Conservation (phyloP, 2,113 vertebrate genomes). For the Carassius carassius region DNA sequence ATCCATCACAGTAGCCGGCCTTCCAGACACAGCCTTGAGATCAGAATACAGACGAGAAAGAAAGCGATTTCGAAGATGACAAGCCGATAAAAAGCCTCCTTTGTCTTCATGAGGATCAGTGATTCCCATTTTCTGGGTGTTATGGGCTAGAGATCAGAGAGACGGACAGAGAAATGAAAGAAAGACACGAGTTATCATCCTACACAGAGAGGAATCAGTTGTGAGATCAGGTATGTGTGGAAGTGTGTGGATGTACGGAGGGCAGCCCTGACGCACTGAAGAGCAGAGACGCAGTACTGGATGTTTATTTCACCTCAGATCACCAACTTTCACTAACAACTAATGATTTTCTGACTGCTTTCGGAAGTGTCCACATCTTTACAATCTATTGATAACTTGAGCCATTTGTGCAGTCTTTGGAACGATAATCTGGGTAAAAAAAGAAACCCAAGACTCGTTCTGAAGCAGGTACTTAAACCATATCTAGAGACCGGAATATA, state of each 20-base stretch:
- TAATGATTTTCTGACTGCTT: background rate
- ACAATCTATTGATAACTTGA: background rate
- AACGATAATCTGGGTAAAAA: background rate
- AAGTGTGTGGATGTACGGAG: background rate
- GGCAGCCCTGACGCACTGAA: background rate
- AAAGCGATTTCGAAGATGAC: background rate
- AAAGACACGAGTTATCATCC: background rate
- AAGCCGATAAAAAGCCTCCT: slow-evolving; percentile 9
- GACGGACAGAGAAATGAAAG: background rate
- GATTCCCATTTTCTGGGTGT: background rate
- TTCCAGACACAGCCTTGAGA: background rate
- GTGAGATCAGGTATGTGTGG: background rate
- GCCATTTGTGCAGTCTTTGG: background rate
- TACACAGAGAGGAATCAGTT: background rate
- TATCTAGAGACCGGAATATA: background rate
- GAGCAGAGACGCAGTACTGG: background rate
- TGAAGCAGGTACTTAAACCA: background rate
- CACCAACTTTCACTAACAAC: background rate
- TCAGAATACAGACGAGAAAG: background rate
- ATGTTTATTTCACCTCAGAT: background rate
- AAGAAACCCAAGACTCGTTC: background rate
- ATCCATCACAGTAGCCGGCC: background rate
- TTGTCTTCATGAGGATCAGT: slow-evolving; percentile 12
- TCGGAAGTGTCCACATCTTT: background rate
- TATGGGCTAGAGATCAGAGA: background rate